phyloP scores from a whole-genome alignment of 2,113 vertebrate species.

The Oreotrochilus melanogaster region DNA sequence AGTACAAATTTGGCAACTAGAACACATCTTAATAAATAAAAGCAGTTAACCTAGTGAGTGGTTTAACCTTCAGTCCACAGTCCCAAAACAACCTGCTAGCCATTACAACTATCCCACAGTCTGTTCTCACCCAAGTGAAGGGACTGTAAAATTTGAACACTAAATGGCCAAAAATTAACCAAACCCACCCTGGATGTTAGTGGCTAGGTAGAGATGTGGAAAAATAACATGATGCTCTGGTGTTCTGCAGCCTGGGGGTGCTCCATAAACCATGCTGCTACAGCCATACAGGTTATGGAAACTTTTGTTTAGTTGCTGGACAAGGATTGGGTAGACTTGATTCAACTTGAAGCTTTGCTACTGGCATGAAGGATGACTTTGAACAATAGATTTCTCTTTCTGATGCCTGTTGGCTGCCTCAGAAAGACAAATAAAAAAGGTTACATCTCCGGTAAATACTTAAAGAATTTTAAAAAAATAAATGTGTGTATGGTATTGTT shows the following conservation, averaged over 20 bases:
- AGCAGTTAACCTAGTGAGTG: not conserved
- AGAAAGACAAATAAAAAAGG: not conserved
- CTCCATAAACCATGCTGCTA: not conserved
- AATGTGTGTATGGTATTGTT: not conserved
- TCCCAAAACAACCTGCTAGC: not conserved
- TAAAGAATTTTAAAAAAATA: not conserved
- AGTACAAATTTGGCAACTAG: not conserved
- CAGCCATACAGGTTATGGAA: not conserved
- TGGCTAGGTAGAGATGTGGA: not conserved
- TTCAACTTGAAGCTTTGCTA: not conserved
- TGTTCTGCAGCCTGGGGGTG: not conserved
- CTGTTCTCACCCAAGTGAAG: not conserved
- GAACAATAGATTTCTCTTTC: not conserved
- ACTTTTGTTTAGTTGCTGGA: not conserved
- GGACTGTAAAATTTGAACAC: not conserved
- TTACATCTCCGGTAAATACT: not conserved
- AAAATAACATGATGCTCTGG: not conserved
- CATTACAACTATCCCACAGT: not conserved
- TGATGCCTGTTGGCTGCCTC: not conserved
- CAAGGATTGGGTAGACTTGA: not conserved
- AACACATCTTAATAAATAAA: not conserved
- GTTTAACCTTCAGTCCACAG: not conserved
- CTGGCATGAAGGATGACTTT: not conserved
- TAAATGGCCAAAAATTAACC: not conserved
- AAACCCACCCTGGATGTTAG: rapidly evolving